phyloP scores from a whole-genome alignment of 2,888 invertebrate species.

The Eucera pruinosa region DNA sequence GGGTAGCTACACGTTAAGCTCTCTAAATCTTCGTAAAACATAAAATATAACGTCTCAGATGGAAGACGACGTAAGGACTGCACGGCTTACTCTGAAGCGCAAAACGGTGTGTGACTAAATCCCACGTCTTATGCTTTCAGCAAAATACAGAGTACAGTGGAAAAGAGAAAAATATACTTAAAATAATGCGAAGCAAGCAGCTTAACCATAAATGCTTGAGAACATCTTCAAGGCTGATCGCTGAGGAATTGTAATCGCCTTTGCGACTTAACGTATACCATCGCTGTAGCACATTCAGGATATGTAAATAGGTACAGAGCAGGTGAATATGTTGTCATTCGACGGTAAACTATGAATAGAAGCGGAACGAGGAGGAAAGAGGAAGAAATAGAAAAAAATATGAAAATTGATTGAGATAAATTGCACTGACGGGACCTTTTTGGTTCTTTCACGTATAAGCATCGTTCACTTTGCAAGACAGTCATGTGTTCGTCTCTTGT shows the following conservation, averaged over 20 bases:
- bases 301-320: constrained; percentile 55
- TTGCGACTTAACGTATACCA: constrained; percentile 48
- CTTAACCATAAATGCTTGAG: constrained; percentile 47
- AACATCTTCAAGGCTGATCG: constrained; percentile 58
- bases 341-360: constrained; percentile 32
- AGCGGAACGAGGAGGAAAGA: constrained; percentile 27
- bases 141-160: constrained; percentile 22
- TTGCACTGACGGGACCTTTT: constrained; percentile 30
- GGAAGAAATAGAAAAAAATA: constrained; percentile 22
- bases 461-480: constrained; percentile 48
- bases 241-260: constrained; percentile 53
- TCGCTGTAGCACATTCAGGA: constrained; percentile 58
- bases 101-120: constrained; percentile 62
- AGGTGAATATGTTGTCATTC: constrained; percentile 29
- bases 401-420: constrained; percentile 39
- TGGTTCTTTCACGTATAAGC: constrained; percentile 36
- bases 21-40: constrained; percentile 45
- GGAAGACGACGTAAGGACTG: constrained; percentile 59
- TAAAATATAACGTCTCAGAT: constrained; percentile 50
- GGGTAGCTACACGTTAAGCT: constrained; percentile 82
- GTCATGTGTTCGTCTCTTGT: constrained; percentile 44
- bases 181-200: constrained; percentile 36
- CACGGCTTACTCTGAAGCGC: constrained; percentile 60
- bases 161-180: constrained; percentile 41
- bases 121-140: constrained; percentile 41